Conservation (phyloP, 2,113 vertebrate species). For the Ptyas mucosa region DNA sequence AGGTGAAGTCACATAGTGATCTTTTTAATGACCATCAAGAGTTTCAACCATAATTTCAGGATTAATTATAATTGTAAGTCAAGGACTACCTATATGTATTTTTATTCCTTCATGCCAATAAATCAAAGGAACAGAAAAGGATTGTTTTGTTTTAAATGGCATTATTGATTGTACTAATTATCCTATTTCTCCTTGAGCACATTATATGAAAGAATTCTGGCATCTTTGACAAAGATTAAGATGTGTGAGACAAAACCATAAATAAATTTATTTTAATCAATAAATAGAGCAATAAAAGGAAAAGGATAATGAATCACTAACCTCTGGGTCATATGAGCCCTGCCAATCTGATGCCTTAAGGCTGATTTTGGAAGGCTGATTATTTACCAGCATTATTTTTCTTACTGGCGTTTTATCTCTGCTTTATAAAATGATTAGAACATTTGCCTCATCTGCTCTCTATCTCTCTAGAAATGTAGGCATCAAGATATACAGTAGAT, state of each 20-base stretch:
- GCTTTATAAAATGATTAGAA: background rate
- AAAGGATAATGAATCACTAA: constrained; percentile 9
- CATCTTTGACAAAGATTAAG: background rate
- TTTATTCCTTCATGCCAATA: background rate
- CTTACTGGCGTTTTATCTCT: background rate
- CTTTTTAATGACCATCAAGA: background rate
- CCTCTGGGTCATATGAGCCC: background rate
- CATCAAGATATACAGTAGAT: constrained; percentile 14
- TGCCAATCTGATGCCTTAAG: constrained; percentile 1
- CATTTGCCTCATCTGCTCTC: background rate
- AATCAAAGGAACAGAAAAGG: background rate
- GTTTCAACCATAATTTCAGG: background rate
- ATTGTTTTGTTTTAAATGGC: background rate
- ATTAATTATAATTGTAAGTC: background rate
- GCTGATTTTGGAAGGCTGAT: background rate
- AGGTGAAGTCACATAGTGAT: background rate
- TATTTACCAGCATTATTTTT: background rate
- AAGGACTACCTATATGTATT: background rate
- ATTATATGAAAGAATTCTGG: background rate
- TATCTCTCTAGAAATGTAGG: constrained; percentile 1
- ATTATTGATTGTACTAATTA: background rate
- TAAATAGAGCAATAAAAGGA: background rate
- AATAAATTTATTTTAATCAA: background rate
- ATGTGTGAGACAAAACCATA: background rate
- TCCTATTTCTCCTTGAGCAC: background rate